These are phyloP conservation scores for Drosophila ananassae DNA, from an alignment of 1,140 invertebrate genomes.

Conservation along the genomic window DNA sequence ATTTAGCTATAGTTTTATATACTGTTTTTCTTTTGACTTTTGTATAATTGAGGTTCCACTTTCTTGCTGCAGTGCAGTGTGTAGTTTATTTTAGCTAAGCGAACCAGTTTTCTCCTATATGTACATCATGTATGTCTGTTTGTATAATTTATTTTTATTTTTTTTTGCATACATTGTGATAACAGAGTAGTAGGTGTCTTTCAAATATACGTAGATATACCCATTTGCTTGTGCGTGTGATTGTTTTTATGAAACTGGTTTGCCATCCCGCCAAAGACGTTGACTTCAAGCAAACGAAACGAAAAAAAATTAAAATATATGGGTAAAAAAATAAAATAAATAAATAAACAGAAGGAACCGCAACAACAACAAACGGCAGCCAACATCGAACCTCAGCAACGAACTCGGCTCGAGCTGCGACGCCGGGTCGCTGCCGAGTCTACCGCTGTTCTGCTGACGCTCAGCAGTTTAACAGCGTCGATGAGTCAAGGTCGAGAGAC, in stretches of 20 bases:
- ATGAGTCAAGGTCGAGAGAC: constrained; percentile 84
- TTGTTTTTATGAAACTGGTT: constrained; percentile 43
- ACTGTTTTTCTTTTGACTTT: neutral
- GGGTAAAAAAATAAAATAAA: constrained; percentile 13
- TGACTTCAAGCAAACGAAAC: constrained; percentile 44
- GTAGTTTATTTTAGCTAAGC: constrained; percentile 9
- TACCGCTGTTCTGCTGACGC: constrained; percentile 38
- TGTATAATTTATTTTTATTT: constrained; percentile 18
- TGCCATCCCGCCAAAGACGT: constrained; percentile 42
- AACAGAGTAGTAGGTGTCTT: constrained; percentile 24
- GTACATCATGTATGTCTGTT: neutral
- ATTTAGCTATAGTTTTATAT: neutral
- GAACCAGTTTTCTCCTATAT: constrained; percentile 44
- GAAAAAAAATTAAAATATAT: constrained; percentile 19
- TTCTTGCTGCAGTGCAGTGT: neutral
- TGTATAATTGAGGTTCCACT: neutral
- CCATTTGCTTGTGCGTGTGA: constrained; percentile 8
- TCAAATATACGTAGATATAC: constrained; percentile 15
- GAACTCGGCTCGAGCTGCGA: constrained; percentile 35
- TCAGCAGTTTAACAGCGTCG: constrained; percentile 77
- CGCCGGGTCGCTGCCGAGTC: constrained; percentile 34
- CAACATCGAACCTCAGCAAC: constrained; percentile 15
- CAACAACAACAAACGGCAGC: constrained; percentile 4
- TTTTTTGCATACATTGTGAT: constrained; percentile 52
- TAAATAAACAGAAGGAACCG: constrained; percentile 11